Base-by-base conservation (phyloP, 2,113 vertebrate genomes). In the Numida meleagris region DNA sequence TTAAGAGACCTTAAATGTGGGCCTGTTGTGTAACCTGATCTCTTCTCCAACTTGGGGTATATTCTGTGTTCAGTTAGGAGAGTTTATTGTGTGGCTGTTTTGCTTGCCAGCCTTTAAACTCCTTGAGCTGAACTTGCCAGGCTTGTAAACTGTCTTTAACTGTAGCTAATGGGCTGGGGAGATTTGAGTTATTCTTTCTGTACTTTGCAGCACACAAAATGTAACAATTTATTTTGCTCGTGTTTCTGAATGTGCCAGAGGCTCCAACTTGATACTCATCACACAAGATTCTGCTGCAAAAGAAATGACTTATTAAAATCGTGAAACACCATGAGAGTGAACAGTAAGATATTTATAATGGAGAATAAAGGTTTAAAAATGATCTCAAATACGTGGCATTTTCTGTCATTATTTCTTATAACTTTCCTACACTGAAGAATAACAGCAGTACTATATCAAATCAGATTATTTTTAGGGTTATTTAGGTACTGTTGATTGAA, bases 171-270 rank as follows among this genome's bases (percentile, higher is more conserved):
- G n/a, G n/a, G 25, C 40, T 62, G 11, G 19, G 50, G 58, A 61
- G 16, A 19, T 1, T 2, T 0, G 27, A 48, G 31, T 27, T 62
- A 23, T 2, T 48, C 40, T 36, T 70, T 10, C 4, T 2, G 55
- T 10, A 43, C 75, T 71, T 73, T 4, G 0, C 17, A 14, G 51
- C 3, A 6, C 27, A 3, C 31, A 45, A 50, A 27, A 19, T 10
- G 8, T 7, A 6, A 31, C 14, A 7, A 1, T 53, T 59, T 75
- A 0, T 38, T 89, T 66, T 59, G 42, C 19, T 71, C 3, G 0
- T 12, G n/a, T 43, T 66, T 29, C 72, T 62, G 45, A 2, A 36
- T 20, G 4, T 31, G 23, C 51, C 27, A 10, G 51, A 53, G 70
- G 3, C 61, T 45, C 63, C 9, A 15, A 20, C 40, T 10, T 21